A percentile compares a stretch with the other conserved stretches of the same genome.
These are phyloP conservation scores for Diceros bicornis DNA, from an alignment of 2,797 vertebrate genomes.

Conservation along the genomic window DNA sequence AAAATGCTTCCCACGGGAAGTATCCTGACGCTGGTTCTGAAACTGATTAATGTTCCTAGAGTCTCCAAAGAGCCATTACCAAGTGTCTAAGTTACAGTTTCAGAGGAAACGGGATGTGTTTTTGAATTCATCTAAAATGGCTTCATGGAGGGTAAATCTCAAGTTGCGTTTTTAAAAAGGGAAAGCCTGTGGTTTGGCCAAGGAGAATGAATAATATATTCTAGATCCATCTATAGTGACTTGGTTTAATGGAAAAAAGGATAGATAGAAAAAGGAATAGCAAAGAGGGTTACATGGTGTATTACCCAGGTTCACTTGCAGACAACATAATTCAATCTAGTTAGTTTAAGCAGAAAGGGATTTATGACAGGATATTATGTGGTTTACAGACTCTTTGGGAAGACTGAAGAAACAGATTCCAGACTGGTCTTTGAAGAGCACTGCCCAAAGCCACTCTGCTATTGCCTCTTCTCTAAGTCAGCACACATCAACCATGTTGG, in stretches of 20 bases:
- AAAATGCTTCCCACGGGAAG: constrained; percentile 65
- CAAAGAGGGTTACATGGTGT: neutral
- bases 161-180: constrained; percentile 54
- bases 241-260: neutral
- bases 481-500: neutral
- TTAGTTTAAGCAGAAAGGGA: constrained; percentile 15
- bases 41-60: constrained; percentile 63
- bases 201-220: constrained; percentile 22
- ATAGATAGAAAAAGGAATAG: neutral
- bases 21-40: constrained; percentile 50
- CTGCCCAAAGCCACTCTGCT: neutral
- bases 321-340: neutral
- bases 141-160: constrained; percentile 65
- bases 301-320: neutral
- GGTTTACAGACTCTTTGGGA: constrained; percentile 18
- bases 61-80: constrained; percentile 32
- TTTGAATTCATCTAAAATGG: constrained; percentile 65
- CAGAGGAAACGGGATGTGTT: constrained; percentile 64
- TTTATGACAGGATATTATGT: constrained; percentile 46
- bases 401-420: constrained; percentile 18
- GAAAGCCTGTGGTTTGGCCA: constrained; percentile 60
- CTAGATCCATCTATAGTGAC: neutral
- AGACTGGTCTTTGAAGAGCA: neutral
- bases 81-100: constrained; percentile 68
- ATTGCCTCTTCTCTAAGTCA: neutral